Evolutionary conservation across 2,113 vertebrate genomes (phyloP).

Genomic region (Rattus norvegicus): DNA sequence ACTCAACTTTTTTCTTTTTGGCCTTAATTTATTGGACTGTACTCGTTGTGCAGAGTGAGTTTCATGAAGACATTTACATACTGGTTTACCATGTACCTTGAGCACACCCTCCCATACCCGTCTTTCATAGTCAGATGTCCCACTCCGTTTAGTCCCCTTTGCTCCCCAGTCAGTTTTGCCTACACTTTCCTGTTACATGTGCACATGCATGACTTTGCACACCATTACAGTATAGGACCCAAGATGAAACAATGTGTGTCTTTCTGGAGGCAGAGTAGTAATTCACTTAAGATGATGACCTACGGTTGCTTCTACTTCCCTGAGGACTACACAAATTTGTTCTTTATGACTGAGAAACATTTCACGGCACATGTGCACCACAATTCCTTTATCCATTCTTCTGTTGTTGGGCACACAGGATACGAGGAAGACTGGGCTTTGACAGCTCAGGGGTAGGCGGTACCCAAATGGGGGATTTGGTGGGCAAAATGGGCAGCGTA

Average conservation of each 20-base stretch:
- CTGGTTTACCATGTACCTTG: neutral
- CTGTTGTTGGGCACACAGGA: neutral
- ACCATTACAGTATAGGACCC: neutral
- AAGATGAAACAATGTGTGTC: neutral
- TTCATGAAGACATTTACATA: neutral
- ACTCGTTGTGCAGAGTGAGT: neutral
- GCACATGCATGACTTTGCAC: neutral
- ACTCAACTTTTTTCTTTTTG: neutral
- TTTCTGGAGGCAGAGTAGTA: neutral
- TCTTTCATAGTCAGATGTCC: neutral
- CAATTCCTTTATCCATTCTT: neutral
- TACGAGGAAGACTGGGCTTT: neutral
- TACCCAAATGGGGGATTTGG: neutral
- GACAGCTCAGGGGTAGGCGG: neutral
- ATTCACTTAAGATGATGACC: neutral
- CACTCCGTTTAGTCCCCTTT: neutral
- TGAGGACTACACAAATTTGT: neutral
- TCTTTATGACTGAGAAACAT: neutral
- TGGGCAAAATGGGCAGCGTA: neutral
- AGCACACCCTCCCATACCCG: neutral
- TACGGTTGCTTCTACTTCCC: neutral
- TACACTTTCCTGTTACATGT: neutral
- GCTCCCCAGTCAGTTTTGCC: neutral
- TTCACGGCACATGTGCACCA: neutral
- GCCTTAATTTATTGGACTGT: neutral